These are phyloP conservation scores for Tiliqua scincoides DNA, from an alignment of 2,113 vertebrate species.

Conservation along the genomic window DNA sequence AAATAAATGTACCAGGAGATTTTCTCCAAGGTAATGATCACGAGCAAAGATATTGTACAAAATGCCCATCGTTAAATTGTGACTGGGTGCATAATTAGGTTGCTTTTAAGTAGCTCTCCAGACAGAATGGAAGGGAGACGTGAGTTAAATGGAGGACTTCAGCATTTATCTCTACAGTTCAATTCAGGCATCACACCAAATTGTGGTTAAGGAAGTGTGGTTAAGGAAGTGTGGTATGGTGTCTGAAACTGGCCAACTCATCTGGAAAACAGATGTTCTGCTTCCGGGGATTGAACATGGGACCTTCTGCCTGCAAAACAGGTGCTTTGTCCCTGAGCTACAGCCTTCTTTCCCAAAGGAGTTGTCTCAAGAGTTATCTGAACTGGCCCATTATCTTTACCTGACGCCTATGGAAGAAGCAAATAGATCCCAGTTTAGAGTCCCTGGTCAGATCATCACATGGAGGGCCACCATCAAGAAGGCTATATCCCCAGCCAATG, in stretches of 20 bases:
- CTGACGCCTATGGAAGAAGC: too few species aligned
- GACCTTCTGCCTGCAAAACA: too few species aligned
- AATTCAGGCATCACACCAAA: not conserved
- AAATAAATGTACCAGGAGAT: slow-evolving; percentile 43
- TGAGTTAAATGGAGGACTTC: not conserved
- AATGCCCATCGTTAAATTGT: slow-evolving; percentile 29
- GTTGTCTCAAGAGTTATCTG: too few species aligned
- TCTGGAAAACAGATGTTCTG: too few species aligned
- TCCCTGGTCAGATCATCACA: too few species aligned
- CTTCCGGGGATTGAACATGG: too few species aligned
- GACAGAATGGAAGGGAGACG: not conserved
- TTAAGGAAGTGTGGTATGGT: too few species aligned
- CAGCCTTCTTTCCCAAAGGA: too few species aligned
- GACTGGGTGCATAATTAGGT: slow-evolving; percentile 27
- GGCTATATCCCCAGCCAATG: not conserved
- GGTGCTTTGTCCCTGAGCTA: too few species aligned
- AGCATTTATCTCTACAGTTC: not conserved
- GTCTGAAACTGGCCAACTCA: not conserved
- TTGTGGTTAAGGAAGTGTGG: not conserved
- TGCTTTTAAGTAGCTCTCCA: slow-evolving; percentile 37
- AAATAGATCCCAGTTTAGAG: too few species aligned
- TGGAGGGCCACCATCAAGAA: too few species aligned
- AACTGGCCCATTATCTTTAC: too few species aligned
- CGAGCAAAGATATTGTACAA: slow-evolving; percentile 38
- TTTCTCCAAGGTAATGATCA: slow-evolving; percentile 24